Percentiles rank a stretch among this genome's conserved stretches.
Conservation (phyloP, 2,797 vertebrate genomes). For the Delichon dasypus region DNA sequence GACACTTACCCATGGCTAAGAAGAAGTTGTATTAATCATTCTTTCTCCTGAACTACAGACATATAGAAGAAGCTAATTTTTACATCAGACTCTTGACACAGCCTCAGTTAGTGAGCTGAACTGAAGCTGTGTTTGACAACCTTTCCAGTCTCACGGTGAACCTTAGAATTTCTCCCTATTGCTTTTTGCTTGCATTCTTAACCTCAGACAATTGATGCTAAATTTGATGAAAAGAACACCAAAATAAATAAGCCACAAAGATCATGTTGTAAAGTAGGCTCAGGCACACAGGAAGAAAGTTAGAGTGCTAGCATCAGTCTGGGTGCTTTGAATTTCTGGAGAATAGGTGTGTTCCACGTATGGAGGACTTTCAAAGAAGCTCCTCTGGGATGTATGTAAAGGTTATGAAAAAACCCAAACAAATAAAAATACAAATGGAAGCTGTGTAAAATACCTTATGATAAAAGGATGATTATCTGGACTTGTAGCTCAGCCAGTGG, state of each 20-base stretch:
- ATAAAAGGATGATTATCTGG: not conserved
- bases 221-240: not conserved
- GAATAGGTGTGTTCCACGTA: not conserved
- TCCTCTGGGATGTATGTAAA: not conserved
- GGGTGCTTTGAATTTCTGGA: not conserved
- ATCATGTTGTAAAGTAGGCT: not conserved
- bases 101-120: slow-evolving; percentile 41
- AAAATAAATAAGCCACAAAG: not conserved
- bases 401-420: not conserved
- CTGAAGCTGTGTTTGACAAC: slow-evolving; percentile 28
- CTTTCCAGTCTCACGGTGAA: slow-evolving; percentile 2
- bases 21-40: not conserved
- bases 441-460: not conserved
- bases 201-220: not conserved
- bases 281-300: not conserved
- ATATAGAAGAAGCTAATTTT: not conserved
- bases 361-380: not conserved
- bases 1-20: not conserved
- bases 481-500: not conserved
- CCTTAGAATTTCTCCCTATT: slow-evolving; percentile 10
- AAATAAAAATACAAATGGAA: not conserved
- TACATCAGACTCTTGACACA: not conserved
- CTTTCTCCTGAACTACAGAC: slow-evolving; percentile 10
- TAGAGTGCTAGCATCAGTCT: not conserved
- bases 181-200: not conserved